A percentile compares a stretch with the other conserved stretches of the same genome.
Conservation (phyloP, 2,113 vertebrate genomes). For the Falco punctatus region DNA sequence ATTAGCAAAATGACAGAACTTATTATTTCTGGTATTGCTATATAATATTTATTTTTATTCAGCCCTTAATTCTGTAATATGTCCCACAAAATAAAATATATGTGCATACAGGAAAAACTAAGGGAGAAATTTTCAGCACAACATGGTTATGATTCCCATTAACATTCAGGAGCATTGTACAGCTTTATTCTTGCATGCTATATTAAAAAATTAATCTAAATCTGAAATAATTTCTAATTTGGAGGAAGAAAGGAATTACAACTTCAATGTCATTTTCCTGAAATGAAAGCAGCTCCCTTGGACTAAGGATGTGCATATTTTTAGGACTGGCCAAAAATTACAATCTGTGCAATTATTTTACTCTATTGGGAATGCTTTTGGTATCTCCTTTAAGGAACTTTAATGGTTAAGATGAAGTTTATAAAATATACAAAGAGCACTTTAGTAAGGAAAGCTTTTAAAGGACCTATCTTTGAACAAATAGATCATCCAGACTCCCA, state of each 20-base stretch:
- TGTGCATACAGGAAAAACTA: neutral
- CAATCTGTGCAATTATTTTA: neutral
- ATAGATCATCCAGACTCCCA: neutral
- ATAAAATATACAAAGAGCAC: slow-evolving; percentile 34
- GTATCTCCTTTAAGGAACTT: slow-evolving; percentile 10
- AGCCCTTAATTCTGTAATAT: slow-evolving; percentile 31
- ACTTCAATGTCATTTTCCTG: slow-evolving; percentile 43
- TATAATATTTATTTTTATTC: slow-evolving; percentile 33
- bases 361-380: slow-evolving; percentile 3
- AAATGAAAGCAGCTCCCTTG: slow-evolving; percentile 15
- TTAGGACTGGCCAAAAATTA: slow-evolving; percentile 6
- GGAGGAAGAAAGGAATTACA: slow-evolving; percentile 4
- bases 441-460: slow-evolving; percentile 18
- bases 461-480: neutral
- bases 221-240: slow-evolving; percentile 25
- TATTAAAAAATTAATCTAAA: neutral
- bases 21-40: slow-evolving; percentile 61
- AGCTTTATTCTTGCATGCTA: neutral
- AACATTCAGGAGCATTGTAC: neutral
- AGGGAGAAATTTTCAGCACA: neutral
- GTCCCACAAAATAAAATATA: neutral
- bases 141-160: neutral
- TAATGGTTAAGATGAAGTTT: slow-evolving; percentile 18
- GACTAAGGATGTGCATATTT: neutral
- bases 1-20: slow-evolving; percentile 61